Evolutionary conservation across 1,140 invertebrate species (phyloP).

Genomic region (Drosophila novamexicana): DNA sequence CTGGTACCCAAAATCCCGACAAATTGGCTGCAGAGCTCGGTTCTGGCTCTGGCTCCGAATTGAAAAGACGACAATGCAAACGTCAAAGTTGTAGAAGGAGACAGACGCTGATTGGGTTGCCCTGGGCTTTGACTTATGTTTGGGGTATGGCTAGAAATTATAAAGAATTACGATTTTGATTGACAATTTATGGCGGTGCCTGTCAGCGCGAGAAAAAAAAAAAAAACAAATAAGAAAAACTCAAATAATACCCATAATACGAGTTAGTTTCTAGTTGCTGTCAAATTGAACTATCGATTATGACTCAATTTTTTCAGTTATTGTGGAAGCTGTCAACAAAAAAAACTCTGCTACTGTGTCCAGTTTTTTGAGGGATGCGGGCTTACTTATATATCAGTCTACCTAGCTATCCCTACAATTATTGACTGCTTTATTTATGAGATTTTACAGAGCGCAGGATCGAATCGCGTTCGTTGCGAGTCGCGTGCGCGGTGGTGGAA

Average conservation of each 20-base stretch:
- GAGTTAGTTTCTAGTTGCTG: slow-evolving; percentile 27
- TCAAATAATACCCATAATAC: slow-evolving; percentile 57
- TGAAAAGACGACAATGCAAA: slow-evolving; percentile 57
- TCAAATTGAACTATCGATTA: slow-evolving; percentile 52
- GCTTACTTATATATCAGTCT: slow-evolving; percentile 36
- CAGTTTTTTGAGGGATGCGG: slow-evolving; percentile 61
- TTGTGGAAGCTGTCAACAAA: slow-evolving; percentile 50
- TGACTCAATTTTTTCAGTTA: slow-evolving; percentile 63
- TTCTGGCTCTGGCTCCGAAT: slow-evolving; percentile 11
- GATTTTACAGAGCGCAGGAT: slow-evolving; percentile 33
- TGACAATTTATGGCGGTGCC: slow-evolving; percentile 47
- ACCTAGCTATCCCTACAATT: slow-evolving; percentile 40
- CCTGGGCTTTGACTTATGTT: slow-evolving; percentile 29
- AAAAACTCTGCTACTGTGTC: slow-evolving; percentile 50
- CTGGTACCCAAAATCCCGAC: slow-evolving; percentile 64
- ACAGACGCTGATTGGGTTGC: slow-evolving; percentile 64
- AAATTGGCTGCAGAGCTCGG: slow-evolving; percentile 64
- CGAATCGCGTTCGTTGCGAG: slow-evolving; percentile 9
- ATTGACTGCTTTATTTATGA: slow-evolving; percentile 69
- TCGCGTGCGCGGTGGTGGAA: slow-evolving; percentile 55
- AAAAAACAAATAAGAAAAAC: slow-evolving; percentile 13
- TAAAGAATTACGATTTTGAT: slow-evolving; percentile 63
- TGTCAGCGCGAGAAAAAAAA: slow-evolving; percentile 29
- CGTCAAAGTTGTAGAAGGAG: slow-evolving; percentile 64
- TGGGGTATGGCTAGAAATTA: slow-evolving; percentile 26